Conservation (phyloP, 2,113 vertebrate species). For the Gnathochromis pfefferi region DNA sequence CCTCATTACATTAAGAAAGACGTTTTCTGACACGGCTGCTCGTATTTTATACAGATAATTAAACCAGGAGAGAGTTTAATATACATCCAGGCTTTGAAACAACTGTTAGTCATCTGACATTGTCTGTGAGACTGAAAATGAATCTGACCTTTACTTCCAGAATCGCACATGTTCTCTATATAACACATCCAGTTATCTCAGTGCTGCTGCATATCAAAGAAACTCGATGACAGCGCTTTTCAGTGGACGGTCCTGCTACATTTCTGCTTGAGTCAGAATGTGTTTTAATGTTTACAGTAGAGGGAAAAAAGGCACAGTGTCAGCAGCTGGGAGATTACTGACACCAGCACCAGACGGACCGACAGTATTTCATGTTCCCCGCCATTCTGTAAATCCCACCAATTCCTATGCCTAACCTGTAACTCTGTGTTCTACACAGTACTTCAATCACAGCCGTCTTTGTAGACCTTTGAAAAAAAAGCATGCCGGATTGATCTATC, state of each 20-base stretch:
- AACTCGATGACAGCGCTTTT: neutral
- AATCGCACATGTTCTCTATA: neutral
- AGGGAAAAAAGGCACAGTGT: conserved; percentile 15
- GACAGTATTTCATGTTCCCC: conserved; percentile 14
- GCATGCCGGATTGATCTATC: neutral
- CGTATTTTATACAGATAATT: neutral
- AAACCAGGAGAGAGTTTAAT: neutral
- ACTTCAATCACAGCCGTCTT: neutral
- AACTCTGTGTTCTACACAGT: neutral
- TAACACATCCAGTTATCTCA: neutral
- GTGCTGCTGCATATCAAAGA: neutral
- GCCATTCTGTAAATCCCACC: neutral
- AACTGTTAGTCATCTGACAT: neutral
- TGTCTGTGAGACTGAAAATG: neutral
- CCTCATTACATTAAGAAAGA: neutral
- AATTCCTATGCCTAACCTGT: neutral
- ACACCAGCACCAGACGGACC: conserved; percentile 27
- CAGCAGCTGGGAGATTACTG: conserved; percentile 60
- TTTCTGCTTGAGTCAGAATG: conserved; percentile 27
- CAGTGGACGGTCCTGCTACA: neutral
- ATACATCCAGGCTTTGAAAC: neutral
- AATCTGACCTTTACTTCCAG: conserved; percentile 16
- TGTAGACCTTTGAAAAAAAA: conserved; percentile 30
- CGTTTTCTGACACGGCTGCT: neutral
- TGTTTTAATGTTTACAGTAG: neutral